Percentiles rank a stretch among this genome's conserved stretches.
phyloP scores from a whole-genome alignment of 2,113 vertebrate genomes.

The Heterocephalus glaber region DNA sequence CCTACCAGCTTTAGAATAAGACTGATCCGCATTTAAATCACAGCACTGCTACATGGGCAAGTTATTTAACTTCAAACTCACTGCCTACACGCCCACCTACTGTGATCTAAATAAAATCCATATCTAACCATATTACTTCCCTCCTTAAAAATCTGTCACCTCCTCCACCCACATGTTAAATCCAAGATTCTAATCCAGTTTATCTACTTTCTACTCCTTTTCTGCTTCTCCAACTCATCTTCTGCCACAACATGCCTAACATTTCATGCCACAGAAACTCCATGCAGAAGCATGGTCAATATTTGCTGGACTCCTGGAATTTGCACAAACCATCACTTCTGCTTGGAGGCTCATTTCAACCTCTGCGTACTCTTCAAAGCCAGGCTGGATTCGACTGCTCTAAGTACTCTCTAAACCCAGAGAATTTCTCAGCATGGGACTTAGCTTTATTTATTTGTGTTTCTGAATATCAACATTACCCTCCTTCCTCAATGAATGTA shows the following conservation, averaged over 20 bases:
- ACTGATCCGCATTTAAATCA: conserved; percentile 3
- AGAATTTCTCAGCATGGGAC: not conserved
- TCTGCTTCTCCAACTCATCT: not conserved
- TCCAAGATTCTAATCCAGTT: not conserved
- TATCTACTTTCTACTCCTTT: not conserved
- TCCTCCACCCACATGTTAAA: not conserved
- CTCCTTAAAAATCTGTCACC: not conserved
- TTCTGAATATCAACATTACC: not conserved
- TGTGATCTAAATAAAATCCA: conserved; percentile 50
- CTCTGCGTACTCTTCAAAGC: not conserved
- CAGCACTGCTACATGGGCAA: not conserved
- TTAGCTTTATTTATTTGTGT: not conserved
- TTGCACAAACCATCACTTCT: not conserved
- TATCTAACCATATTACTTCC: not conserved
- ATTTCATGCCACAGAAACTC: not conserved
- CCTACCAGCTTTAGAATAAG: not conserved
- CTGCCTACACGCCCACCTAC: not conserved
- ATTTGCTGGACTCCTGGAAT: not conserved
- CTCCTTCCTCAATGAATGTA: not conserved
- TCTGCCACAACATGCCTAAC: not conserved
- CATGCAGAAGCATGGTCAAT: not conserved
- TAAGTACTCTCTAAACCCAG: no score
- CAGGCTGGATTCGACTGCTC: not conserved
- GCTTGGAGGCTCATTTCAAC: not conserved
- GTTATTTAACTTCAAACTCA: not conserved